Base-by-base conservation (phyloP, 1,140 invertebrate genomes). In the Latrodectus geometricus region DNA sequence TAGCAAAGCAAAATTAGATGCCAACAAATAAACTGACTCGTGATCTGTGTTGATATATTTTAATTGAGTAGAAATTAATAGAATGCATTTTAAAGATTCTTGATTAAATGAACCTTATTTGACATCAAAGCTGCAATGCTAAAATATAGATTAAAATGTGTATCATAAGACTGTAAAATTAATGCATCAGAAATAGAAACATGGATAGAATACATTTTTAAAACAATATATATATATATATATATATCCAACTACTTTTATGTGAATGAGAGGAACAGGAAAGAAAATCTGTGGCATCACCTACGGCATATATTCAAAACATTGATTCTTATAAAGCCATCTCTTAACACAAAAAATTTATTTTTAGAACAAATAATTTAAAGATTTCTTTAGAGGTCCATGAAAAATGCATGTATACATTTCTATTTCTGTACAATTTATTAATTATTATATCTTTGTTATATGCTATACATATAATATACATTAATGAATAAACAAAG, bases 401-500 rank as follows among this genome's bases (percentile, higher is more conserved):
- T 66, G 20, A 56, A 56, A 66, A 78, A 78, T 17, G 15, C 56
- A 78, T 9, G 12, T 66, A 68, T 66, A 70, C 21, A 66, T 70
- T 74, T 74, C 78, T 80, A 54, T 61, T 73, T 65, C 80, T 83
- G 80, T 83, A 83, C 80, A 83, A 65, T 52, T 69, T 17, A 83
- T 83, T 74, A 65, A 65, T 49, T 83, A 56, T 74, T 83, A 74
- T 21, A n/a, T 83, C 72, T 72, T 72, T n/a, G n/a, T 61, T 65
- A 83, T 83, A 65, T 83, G 69, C 70, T 81, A 83, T 83, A 83
- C 80, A 83, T 74, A 49, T 83, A 83, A 83, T 83, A 80, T 80
- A 80, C 78, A 80, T 17, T 80, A 80, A 80, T 80, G 9, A 20
- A 72, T 72, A 83, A 73, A 73, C 80, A 83, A 83, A 48, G 21